A percentile compares a stretch with the other conserved stretches of the same genome.
phyloP scores from a whole-genome alignment of 2,888 invertebrate genomes.

The Ichneumon xanthorius region DNA sequence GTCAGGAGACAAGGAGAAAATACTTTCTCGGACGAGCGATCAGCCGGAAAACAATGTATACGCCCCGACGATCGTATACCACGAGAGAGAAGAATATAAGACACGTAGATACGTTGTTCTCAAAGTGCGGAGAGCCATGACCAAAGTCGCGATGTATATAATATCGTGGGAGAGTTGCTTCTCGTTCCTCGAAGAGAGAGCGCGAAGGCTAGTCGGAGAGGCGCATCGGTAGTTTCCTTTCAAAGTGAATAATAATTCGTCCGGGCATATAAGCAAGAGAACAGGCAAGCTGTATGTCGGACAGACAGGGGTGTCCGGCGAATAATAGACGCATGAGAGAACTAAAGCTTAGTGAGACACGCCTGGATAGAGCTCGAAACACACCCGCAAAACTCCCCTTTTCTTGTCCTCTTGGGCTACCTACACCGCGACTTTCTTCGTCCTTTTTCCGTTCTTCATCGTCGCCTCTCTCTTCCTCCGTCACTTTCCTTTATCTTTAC shows the following conservation, averaged over 20 bases:
- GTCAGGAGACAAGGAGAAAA: constrained; percentile 41
- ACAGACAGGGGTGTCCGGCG: constrained; percentile 60
- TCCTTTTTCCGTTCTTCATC: constrained; percentile 37
- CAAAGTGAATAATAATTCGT: constrained; percentile 71
- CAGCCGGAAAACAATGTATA: constrained; percentile 63
- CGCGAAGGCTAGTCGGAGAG: neutral
- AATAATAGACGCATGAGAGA: constrained; percentile 66
- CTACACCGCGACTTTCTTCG: constrained; percentile 11
- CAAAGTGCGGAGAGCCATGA: constrained; percentile 64
- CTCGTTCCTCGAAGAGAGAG: constrained; percentile 6
- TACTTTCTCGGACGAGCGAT: constrained; percentile 65
- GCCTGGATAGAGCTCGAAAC: constrained; percentile 60
- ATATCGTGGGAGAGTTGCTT: constrained; percentile 30
- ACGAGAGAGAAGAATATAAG: constrained; percentile 1
- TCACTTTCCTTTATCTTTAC: constrained; percentile 60
- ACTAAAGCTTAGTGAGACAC: constrained; percentile 65
- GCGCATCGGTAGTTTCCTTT: constrained; percentile 55
- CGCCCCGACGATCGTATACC: constrained; percentile 60
- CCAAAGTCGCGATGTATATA: constrained; percentile 32
- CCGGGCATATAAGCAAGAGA: constrained; percentile 47
- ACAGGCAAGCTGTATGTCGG: constrained; percentile 45
- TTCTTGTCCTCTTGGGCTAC: constrained; percentile 40
- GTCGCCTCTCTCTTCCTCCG: neutral
- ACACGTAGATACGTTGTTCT: constrained; percentile 49
- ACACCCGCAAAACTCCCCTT: constrained; percentile 38